phyloP scores from a whole-genome alignment of 2,888 invertebrate genomes.

The Ligdia adustata region DNA sequence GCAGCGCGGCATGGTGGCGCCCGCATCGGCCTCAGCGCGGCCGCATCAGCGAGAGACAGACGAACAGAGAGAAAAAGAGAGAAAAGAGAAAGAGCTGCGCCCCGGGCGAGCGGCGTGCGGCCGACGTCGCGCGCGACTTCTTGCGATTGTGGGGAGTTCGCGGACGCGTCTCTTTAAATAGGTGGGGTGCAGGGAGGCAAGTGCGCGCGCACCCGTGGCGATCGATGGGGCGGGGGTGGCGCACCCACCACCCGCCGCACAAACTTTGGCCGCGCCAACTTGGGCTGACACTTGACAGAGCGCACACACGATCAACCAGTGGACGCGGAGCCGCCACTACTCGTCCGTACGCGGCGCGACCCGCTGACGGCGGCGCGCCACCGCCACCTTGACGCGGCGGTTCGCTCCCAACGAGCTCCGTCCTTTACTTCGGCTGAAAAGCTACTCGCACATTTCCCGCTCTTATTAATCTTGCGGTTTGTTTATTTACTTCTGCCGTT shows the following conservation, averaged over 20 bases:
- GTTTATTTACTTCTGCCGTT: constrained; percentile 17
- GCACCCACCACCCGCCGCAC: constrained; percentile 53
- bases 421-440: background rate
- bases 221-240: constrained; percentile 65
- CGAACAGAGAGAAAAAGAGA: constrained; percentile 81
- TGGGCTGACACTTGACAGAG: constrained; percentile 63
- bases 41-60: constrained; percentile 81
- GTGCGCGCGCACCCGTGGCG: constrained; percentile 75
- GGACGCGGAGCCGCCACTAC: constrained; percentile 44
- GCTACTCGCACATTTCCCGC: constrained; percentile 7
- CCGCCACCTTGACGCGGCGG: background rate
- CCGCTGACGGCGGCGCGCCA: constrained; percentile 1
- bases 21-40: constrained; percentile 82
- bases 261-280: constrained; percentile 70
- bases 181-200: constrained; percentile 44
- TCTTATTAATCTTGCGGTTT: constrained; percentile 2
- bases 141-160: constrained; percentile 81
- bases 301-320: constrained; percentile 70
- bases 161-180: constrained; percentile 78
- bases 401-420: too few relatives aligned
- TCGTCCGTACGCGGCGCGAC: constrained; percentile 38
- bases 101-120: constrained; percentile 79
- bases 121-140: constrained; percentile 80
- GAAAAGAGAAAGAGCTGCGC: constrained; percentile 81
- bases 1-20: constrained; percentile 94